Base-by-base conservation (phyloP, 2,888 invertebrate genomes). In the Drepanosiphum platanoidis region DNA sequence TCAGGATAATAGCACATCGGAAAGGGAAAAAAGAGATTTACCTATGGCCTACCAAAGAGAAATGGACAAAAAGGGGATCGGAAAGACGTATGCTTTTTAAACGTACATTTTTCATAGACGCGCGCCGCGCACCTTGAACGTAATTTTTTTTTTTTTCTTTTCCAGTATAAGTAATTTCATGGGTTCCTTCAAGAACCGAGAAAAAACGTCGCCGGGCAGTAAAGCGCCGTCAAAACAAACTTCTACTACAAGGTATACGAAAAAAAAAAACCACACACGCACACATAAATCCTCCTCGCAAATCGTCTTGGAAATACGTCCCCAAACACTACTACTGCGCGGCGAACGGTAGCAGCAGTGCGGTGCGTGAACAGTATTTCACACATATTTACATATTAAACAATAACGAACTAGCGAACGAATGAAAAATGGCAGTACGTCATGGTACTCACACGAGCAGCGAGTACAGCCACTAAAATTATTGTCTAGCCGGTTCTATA, bases 61-160 rank as follows among this genome's bases (percentile, higher is more conserved):
- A 68, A 75, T 52, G 13, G 83, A 84, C 34, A 75, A 68, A 36
- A 84, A 68, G 52, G 75, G 83, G 3, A 75, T 84, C 30, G 75
- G 75, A 36, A 84, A 75, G 22, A 68, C 27, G 83, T 84, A 75
- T n/a, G 36, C 4, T 39, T 30, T 71, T 22, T n/a, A 71, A 39
- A 52, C 30, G 3, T 39, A 22, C 15, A 9, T 61, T 61, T 72
- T 82, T 82, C n/a, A 30, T 4, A 61, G 11, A 52, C 18, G 61
- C 11, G 15, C 15, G 4, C 27, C 34, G 34, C 18, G 61, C 11
- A n/a, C 15, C 9, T 34, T 52, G 34, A 34, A 27, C 9, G 3
- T 70, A n/a, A 18, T 30, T 68, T 27, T 66, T 61, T 68, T 52
- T 66, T 46, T 27, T n/a, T 79, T 39, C 39, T 3, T 13, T 39